These are phyloP conservation scores for Antheraea yamamai DNA, from an alignment of 2,888 invertebrate species.

Conservation along the genomic window DNA sequence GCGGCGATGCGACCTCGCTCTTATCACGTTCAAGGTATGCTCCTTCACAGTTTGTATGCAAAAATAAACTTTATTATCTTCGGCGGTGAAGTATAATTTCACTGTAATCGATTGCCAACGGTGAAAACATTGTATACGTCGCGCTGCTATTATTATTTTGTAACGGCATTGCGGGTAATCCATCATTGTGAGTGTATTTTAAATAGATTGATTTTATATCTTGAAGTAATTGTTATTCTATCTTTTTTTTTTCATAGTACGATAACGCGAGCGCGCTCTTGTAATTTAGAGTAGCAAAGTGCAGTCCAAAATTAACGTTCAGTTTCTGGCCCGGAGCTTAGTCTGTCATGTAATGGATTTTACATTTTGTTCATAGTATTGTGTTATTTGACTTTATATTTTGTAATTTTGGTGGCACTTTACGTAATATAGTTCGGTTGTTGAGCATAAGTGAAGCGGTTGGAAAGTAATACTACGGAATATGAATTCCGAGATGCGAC, in stretches of 20 bases:
- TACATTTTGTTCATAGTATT: no score
- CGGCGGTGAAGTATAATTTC: slow-evolving; percentile 23
- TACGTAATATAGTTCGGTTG: no score
- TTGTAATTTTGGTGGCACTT: no score
- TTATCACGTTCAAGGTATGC: slow-evolving; percentile 74
- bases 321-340: no score
- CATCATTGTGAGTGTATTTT: not conserved
- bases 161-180: slow-evolving; percentile 31
- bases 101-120: slow-evolving; percentile 1
- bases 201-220: not conserved
- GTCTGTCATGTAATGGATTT: no score
- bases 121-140: slow-evolving; percentile 26
- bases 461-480: no score
- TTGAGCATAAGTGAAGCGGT: no score
- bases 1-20: slow-evolving; percentile 57
- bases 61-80: slow-evolving; percentile 31
- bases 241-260: no score
- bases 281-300: no score
- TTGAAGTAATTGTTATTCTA: not conserved
- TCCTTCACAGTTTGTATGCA: slow-evolving; percentile 33
- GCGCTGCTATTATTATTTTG: not conserved
- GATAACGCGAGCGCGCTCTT: no score
- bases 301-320: not conserved
- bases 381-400: no score
- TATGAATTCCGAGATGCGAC: no score